Evolutionary conservation across 2,113 vertebrate species (phyloP), one percentile per base, ranked within the genome.

Genomic region (Centrocercus urophasianus): DNA sequence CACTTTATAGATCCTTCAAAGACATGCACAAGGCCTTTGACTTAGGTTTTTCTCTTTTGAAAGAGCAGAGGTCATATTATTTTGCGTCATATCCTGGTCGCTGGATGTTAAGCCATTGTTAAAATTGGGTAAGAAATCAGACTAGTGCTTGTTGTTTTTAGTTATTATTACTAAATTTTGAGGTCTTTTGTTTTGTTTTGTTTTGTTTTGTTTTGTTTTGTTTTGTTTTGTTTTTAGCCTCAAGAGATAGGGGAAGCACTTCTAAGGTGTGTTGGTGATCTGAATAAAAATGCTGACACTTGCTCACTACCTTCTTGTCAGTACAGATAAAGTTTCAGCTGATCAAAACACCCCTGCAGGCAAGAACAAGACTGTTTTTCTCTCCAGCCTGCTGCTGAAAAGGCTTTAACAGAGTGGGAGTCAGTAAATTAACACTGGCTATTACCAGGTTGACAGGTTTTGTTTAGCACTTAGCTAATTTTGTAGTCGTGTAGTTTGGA

Each of bases 301-400:
- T 95, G 79, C 84, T 96, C 76, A 83, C 88, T 94, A 86, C 87
- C 86, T 52, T 89, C 93, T 92, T 98, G 97, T 97, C 97, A 96
- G 79, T 76, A 89, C 79, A 95, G 93, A 97, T 98, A 85, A 97
- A 97, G 83, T 93, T 93, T 59, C 61, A 17, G 92, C 75, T 93
- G 95, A 97, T 97, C 94, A 93, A 93, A 96, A 93, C 88, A 94
- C 48, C 87, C 94, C 97, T 77, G 34, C 25, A 79, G 97, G 96
- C 93, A 76, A 90, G 83, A 89, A 71, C 70, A 86, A 93, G 96
- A 95, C 95, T 96, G 94, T 70, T 96, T 95, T 96, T 92, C 92
- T 96, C 86, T 93, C 92, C 87, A 93, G 69, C 47, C 42, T 74
- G 43, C 85, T 16, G 42, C 92, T 93, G 94, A 94, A 96, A 96